phyloP scores from a whole-genome alignment of 2,888 invertebrate species.

The Trisateles emortualis region DNA sequence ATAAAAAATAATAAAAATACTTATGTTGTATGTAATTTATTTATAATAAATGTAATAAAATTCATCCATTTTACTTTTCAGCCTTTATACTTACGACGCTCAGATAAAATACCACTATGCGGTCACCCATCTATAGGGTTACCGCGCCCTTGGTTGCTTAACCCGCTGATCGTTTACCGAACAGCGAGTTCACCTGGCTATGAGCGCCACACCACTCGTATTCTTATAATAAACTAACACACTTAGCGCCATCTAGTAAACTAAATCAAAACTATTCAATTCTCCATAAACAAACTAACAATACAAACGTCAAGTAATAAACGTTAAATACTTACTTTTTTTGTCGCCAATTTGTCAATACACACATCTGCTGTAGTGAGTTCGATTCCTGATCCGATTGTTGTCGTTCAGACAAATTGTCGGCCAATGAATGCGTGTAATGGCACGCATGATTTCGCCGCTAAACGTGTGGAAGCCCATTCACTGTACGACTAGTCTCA shows the following conservation, averaged over 20 bases:
- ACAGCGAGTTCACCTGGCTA: too few species aligned
- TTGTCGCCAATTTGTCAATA: conserved; percentile 53
- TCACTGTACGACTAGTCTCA: conserved; percentile 21
- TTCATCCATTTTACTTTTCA: too few species aligned
- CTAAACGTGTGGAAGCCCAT: conserved; percentile 23
- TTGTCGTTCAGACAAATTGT: conserved; percentile 55
- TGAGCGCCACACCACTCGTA: too few species aligned
- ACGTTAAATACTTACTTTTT: conserved; percentile 49
- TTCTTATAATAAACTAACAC: too few species aligned
- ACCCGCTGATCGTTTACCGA: too few species aligned
- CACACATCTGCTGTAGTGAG: conserved; percentile 57
- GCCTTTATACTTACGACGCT: too few species aligned
- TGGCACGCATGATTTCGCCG: conserved; percentile 42
- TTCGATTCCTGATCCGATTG: conserved; percentile 49
- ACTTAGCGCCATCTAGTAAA: conserved; percentile 15
- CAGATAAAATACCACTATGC: too few species aligned
- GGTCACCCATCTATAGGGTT: too few species aligned
- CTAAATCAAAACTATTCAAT: conserved; percentile 1
- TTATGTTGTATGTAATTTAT: too few species aligned
- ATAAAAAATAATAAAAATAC: too few species aligned
- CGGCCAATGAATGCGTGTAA: conserved; percentile 51
- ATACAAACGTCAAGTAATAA: conserved; percentile 22
- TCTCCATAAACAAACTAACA: conserved; percentile 1
- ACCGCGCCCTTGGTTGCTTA: too few species aligned
- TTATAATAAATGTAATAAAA: too few species aligned